Percentiles rank a stretch among this genome's conserved stretches.
Evolutionary conservation across 2,888 invertebrate genomes (phyloP).

Genomic region (Panorpa germanica): DNA sequence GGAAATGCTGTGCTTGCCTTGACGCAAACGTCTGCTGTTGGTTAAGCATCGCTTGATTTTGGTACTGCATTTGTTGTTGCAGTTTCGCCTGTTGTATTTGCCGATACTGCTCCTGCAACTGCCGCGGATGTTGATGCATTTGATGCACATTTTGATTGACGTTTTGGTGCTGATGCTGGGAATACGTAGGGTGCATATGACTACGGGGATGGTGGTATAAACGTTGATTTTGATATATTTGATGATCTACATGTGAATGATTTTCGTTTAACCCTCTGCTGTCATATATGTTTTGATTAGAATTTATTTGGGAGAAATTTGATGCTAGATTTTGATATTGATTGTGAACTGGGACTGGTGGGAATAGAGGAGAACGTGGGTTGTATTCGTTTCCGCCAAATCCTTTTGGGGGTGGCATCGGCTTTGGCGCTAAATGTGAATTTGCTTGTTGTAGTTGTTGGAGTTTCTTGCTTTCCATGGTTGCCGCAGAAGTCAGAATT

Average conservation of each 20-base stretch:
- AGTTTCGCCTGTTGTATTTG: constrained; percentile 44
- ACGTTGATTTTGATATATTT: constrained; percentile 1
- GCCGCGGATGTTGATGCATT: constrained; percentile 31
- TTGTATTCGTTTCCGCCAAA: constrained; percentile 28
- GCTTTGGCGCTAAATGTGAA: constrained; percentile 23
- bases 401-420: constrained; percentile 25
- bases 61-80: constrained; percentile 40
- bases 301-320: constrained; percentile 15
- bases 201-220: constrained; percentile 16
- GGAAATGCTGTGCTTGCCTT: constrained; percentile 33
- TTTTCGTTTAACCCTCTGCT: constrained; percentile 11
- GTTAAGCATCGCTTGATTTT: constrained; percentile 39
- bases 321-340: constrained; percentile 14
- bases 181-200: constrained; percentile 20
- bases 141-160: constrained; percentile 23
- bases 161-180: constrained; percentile 17
- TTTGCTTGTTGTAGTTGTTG: constrained; percentile 23
- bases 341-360: constrained; percentile 18
- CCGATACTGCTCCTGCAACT: constrained; percentile 36
- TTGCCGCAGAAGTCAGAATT: constrained; percentile 35
- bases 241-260: constrained; percentile 11
- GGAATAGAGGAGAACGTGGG: constrained; percentile 34
- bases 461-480: constrained; percentile 49
- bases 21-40: constrained; percentile 44
- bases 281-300: no score